Evolutionary conservation across 2,888 invertebrate genomes (phyloP), one percentile per base, ranked within the genome.

Genomic region (Chydorus sphaericus): DNA sequence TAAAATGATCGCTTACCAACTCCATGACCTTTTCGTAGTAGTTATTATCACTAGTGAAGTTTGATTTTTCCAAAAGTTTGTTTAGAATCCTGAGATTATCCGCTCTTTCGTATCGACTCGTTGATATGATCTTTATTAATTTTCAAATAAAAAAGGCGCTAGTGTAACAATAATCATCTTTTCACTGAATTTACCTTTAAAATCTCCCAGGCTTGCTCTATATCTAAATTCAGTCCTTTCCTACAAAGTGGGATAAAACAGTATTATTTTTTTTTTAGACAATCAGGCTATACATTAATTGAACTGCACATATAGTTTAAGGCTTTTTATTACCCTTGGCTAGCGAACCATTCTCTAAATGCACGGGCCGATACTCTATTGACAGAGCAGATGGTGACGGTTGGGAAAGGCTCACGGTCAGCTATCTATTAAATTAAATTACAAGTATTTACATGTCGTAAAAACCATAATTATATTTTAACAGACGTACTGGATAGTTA

Each of bases 321-420:
- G 39, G 10, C 39, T 5, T n/a, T n/a, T n/a, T n/a, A 26, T 44
- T 44, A 44, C 44, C 28, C 20, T 23, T 44, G 16, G 1, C 26
- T 44, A 8, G 44, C 4, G 26, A 44, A 14, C 44, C 44, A 44
- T 14, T 50, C 11, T n/a, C 29, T 30, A 11, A 50, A 30, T 28
- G 50, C 50, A 14, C 50, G n/a, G 11, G 29, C 30, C 30, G 50
- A 50, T 29, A 50, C 30, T 30, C 30, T 50, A 5, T 50, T 50
- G 29, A 50, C 50, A 16, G 29, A 29, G 16, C 50, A 50, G 10
- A 50, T 50, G n/a, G 50, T 50, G 30, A 50, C 50, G 8, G 30
- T 31, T 1, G 50, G 50, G 11, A 50, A 50, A 31, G 29, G 50
- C n/a, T n/a, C n/a, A 44, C 28, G 28, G 23, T 44, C n/a, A 14